Conservation (phyloP, 2,113 vertebrate species). For the Eleginops maclovinus region DNA sequence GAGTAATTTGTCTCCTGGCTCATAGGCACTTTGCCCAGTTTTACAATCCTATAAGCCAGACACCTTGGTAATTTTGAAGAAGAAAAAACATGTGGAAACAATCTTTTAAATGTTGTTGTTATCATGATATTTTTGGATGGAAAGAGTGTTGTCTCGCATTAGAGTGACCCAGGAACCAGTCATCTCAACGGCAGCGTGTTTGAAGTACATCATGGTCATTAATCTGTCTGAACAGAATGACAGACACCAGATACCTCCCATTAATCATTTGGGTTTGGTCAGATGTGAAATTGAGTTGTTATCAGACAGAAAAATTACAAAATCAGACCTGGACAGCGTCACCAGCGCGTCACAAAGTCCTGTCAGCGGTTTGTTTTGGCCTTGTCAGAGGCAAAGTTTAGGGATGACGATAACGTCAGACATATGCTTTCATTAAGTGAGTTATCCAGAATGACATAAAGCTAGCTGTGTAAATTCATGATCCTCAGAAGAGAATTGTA, state of each 20-base stretch:
- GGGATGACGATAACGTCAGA: neutral
- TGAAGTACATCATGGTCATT: constrained; percentile 25
- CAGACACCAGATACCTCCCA: constrained; percentile 66
- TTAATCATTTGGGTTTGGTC: constrained; percentile 56
- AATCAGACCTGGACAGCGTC: constrained; percentile 49
- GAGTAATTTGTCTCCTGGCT: constrained; percentile 23
- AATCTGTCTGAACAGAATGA: constrained; percentile 32
- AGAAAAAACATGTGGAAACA: constrained; percentile 18
- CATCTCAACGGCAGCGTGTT: constrained; percentile 22
- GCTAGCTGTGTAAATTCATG: neutral
- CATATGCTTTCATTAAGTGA: too few species aligned
- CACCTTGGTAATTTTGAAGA: neutral
- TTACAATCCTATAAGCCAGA: constrained; percentile 16
- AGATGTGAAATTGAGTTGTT: constrained; percentile 32
- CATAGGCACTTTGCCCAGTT: constrained; percentile 18
- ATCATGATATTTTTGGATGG: constrained; percentile 55
- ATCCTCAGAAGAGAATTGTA: neutral
- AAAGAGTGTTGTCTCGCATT: constrained; percentile 52
- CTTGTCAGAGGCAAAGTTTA: neutral
- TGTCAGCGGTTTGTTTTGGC: neutral
- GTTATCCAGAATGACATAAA: too few species aligned
- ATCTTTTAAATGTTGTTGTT: constrained; percentile 29
- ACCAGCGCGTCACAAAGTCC: neutral
- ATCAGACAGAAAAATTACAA: constrained; percentile 44
- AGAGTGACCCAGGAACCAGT: constrained; percentile 33